Percentiles rank a stretch among this genome's conserved stretches.
Conservation (phyloP, 2,888 invertebrate species). For the Mythimna pallens region DNA sequence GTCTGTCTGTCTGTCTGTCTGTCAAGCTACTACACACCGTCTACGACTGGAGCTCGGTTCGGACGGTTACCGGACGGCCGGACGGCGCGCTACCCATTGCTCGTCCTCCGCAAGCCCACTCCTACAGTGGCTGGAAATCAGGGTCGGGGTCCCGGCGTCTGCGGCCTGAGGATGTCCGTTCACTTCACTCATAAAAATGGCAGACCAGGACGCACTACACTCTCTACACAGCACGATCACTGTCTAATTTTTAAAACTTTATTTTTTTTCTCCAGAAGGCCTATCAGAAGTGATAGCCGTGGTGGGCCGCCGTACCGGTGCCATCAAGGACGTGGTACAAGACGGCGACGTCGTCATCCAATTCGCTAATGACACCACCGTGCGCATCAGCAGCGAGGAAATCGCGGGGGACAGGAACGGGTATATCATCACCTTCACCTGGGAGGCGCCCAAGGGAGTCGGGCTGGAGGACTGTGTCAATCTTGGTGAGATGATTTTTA, state of each 20-base stretch:
- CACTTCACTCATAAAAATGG: too few relatives aligned
- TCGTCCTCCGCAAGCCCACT: too few relatives aligned
- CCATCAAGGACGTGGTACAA: constrained; percentile 77
- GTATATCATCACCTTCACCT: constrained; percentile 76
- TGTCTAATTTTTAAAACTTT: not conserved
- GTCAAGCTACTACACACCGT: too few relatives aligned
- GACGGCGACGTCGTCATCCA: constrained; percentile 80
- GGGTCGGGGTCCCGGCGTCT: too few relatives aligned
- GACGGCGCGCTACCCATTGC: too few relatives aligned
- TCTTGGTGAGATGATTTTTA: constrained; percentile 72
- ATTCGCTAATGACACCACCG: constrained; percentile 78
- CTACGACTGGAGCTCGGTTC: too few relatives aligned
- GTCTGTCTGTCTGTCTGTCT: too few relatives aligned
- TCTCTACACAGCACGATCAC: too few relatives aligned
- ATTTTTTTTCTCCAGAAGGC: constrained; percentile 65
- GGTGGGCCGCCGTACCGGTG: constrained; percentile 79
- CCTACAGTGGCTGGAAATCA: too few relatives aligned
- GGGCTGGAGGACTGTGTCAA: constrained; percentile 82
- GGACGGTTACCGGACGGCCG: too few relatives aligned
- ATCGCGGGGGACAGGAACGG: constrained; percentile 72
- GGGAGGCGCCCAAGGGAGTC: constrained; percentile 78
- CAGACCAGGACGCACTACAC: too few relatives aligned
- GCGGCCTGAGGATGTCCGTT: too few relatives aligned
- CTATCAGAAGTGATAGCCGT: constrained; percentile 78
- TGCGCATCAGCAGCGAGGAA: constrained; percentile 77